Conservation (phyloP, 64 coral and sea anemone species). For the Orbicella faveolata region DNA sequence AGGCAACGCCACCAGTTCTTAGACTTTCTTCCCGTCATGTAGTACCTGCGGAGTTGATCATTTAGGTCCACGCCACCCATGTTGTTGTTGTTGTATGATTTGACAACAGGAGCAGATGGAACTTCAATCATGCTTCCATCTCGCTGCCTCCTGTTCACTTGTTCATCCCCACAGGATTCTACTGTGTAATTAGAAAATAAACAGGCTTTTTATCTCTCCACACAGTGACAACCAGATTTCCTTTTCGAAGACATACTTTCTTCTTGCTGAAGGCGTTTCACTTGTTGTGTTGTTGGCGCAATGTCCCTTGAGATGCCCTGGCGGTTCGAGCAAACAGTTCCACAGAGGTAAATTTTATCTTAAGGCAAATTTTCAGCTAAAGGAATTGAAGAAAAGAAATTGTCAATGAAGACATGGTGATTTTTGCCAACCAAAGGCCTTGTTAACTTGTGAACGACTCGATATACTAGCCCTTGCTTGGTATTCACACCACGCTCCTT, state of each 20-base stretch:
- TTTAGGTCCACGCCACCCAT: constrained; percentile 26
- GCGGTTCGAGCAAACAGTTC: constrained; percentile 49
- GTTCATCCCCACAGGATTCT: constrained; percentile 44
- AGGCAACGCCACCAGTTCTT: constrained; percentile 37
- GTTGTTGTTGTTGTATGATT: constrained; percentile 33
- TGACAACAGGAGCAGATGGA: constrained; percentile 34
- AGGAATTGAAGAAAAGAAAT: constrained; percentile 55
- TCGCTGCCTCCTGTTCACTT: constrained; percentile 36
- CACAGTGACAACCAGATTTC: constrained; percentile 41
- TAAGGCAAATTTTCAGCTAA: constrained; percentile 47
- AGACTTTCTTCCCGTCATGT: not conserved
- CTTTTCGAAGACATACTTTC: constrained; percentile 34
- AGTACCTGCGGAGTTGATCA: constrained; percentile 18
- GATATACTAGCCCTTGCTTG: constrained; percentile 47
- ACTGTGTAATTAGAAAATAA: constrained; percentile 56
- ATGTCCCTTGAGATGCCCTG: constrained; percentile 13
- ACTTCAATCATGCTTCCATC: constrained; percentile 49
- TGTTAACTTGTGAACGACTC: constrained; percentile 37
- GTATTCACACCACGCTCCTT: constrained; percentile 26
- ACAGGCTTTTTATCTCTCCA: constrained; percentile 57
- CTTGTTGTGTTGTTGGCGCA: not conserved
- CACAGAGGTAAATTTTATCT: constrained; percentile 61
- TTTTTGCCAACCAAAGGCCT: constrained; percentile 30
- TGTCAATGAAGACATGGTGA: constrained; percentile 57
- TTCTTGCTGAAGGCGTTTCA: constrained; percentile 38